These are phyloP conservation scores for Cephalopholis sonnerati DNA, from an alignment of 2,113 vertebrate species.

Conservation along the genomic window DNA sequence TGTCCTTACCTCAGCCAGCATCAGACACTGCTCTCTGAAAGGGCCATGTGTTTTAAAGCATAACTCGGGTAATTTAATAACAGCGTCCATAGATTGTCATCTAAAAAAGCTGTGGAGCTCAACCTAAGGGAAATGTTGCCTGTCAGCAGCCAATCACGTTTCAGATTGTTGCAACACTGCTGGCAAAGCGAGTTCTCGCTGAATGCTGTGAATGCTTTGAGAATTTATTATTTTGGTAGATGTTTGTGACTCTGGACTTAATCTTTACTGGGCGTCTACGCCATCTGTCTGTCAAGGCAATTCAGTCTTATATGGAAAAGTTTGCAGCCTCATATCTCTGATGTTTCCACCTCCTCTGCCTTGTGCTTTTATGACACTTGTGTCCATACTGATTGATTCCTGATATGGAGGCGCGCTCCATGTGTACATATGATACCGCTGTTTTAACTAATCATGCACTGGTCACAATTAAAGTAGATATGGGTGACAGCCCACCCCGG, in stretches of 20 bases:
- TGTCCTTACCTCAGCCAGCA: constrained; percentile 36
- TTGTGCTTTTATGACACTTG: constrained; percentile 43
- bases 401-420: neutral
- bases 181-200: constrained; percentile 58
- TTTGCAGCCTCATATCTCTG: constrained; percentile 17
- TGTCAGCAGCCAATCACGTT: constrained; percentile 73
- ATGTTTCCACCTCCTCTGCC: constrained; percentile 38
- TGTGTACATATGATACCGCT: constrained; percentile 34
- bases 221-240: constrained; percentile 70
- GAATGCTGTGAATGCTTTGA: constrained; percentile 52
- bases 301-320: constrained; percentile 49
- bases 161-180: constrained; percentile 68
- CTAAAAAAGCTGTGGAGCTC: constrained; percentile 58
- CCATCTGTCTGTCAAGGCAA: constrained; percentile 65
- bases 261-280: constrained; percentile 59
- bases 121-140: constrained; percentile 73
- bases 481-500: constrained; percentile 74
- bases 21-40: constrained; percentile 39
- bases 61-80: constrained; percentile 72
- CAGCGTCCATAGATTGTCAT: constrained; percentile 59
- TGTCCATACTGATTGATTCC: constrained; percentile 40
- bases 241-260: constrained; percentile 67
- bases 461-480: constrained; percentile 65
- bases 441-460: constrained; percentile 58
- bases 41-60: constrained; percentile 63